These are phyloP conservation scores for Enteromius trimaculatus DNA, from an alignment of 2,797 vertebrate genomes.

Conservation along the genomic window DNA sequence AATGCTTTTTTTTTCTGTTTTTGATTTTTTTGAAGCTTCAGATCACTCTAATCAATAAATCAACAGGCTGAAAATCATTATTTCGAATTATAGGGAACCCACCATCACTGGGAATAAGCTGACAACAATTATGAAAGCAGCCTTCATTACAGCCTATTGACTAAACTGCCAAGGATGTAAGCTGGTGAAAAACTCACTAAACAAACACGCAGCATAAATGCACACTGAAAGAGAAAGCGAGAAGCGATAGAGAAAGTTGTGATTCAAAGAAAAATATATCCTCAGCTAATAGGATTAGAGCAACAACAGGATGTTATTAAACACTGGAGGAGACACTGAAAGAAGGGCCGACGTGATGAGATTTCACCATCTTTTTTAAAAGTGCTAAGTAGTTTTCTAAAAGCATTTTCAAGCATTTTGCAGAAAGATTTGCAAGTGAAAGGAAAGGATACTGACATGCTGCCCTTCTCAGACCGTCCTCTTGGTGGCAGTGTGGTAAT, in stretches of 20 bases:
- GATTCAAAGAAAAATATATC: constrained; percentile 15
- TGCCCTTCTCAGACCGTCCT: constrained; percentile 24
- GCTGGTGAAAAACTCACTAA: constrained; percentile 38
- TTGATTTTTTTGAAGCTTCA: constrained; percentile 9
- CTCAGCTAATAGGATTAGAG: constrained; percentile 7
- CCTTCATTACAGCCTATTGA: constrained; percentile 76
- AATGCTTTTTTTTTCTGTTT: constrained; percentile 59
- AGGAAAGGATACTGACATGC: background rate
- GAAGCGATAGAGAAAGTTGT: constrained; percentile 12
- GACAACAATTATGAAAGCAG: constrained; percentile 74
- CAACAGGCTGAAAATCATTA: constrained; percentile 69
- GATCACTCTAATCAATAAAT: constrained; percentile 64
- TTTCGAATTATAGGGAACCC: constrained; percentile 69
- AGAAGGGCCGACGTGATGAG: background rate
- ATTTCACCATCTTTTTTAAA: background rate
- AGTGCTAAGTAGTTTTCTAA: background rate
- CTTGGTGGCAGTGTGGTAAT: constrained; percentile 62
- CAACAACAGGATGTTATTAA: constrained; percentile 15
- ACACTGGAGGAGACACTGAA: background rate
- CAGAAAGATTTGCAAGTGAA: background rate
- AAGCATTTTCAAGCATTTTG: background rate
- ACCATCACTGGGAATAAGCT: constrained; percentile 68
- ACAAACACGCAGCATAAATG: constrained; percentile 12
- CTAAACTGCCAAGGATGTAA: constrained; percentile 59
- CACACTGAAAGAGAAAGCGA: background rate